Evolutionary conservation across 2,888 invertebrate species (phyloP).

Genomic region (Steinernema hermaphroditum): DNA sequence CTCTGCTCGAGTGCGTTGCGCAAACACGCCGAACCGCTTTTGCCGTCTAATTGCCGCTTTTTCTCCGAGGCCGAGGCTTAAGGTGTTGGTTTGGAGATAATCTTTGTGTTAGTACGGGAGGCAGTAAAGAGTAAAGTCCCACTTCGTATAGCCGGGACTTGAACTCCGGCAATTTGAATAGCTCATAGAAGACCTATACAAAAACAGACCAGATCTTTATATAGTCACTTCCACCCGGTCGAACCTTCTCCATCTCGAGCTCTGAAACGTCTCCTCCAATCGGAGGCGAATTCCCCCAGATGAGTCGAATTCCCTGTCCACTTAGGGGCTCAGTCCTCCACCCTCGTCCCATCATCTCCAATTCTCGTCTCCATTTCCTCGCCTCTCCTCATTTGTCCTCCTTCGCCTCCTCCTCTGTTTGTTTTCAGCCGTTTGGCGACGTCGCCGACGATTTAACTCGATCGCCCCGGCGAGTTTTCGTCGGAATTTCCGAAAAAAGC

Average conservation of each 20-base stretch:
- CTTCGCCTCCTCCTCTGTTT: not conserved
- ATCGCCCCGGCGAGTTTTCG: not conserved
- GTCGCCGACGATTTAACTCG: not conserved
- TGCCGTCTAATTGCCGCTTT: too few relatives aligned
- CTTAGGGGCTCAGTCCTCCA: not conserved
- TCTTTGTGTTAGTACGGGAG: too few relatives aligned
- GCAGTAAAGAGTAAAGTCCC: too few relatives aligned
- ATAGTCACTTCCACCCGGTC: not conserved
- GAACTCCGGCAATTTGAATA: too few relatives aligned
- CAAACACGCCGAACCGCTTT: too few relatives aligned
- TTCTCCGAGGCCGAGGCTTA: too few relatives aligned
- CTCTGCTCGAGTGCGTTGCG: too few relatives aligned
- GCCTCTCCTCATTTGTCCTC: not conserved
- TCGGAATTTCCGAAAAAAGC: not conserved
- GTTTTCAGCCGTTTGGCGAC: not conserved
- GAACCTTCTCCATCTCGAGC: not conserved
- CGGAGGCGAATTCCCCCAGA: not conserved
- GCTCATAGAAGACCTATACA: too few relatives aligned
- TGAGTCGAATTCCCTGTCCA: not conserved
- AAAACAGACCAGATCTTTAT: too few relatives aligned
- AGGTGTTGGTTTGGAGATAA: too few relatives aligned
- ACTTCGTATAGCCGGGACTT: too few relatives aligned
- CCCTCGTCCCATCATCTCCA: not conserved
- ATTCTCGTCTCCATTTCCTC: slow-evolving; percentile 1
- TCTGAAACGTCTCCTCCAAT: not conserved